phyloP scores from a whole-genome alignment of 2,113 vertebrate species.

The Holacanthus passer region DNA sequence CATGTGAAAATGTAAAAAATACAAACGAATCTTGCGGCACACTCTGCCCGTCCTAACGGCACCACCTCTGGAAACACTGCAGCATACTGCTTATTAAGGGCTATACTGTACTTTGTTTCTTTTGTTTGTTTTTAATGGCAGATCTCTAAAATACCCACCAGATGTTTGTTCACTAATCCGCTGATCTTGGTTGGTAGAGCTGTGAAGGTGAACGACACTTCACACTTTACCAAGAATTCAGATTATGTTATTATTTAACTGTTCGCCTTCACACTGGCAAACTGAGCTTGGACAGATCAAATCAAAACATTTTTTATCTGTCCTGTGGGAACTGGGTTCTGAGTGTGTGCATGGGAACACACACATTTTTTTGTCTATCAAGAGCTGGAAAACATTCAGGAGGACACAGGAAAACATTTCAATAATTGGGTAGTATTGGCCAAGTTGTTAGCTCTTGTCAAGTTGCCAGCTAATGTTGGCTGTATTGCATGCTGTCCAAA shows the following conservation, averaged over 20 bases:
- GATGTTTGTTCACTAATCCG: slow-evolving; percentile 69
- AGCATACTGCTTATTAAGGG: neutral
- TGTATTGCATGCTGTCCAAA: neutral
- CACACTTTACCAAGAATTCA: slow-evolving; percentile 56
- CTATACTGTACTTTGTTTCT: neutral
- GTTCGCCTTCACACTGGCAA: slow-evolving; percentile 40
- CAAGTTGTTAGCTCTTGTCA: slow-evolving; percentile 22
- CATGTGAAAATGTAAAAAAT: neutral
- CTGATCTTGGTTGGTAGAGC: slow-evolving; percentile 32
- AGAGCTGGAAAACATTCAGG: slow-evolving; percentile 21
- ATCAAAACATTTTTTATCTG: neutral
- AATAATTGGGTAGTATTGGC: slow-evolving; percentile 14
- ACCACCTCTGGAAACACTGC: neutral
- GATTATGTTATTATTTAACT: slow-evolving; percentile 60
- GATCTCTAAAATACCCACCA: slow-evolving; percentile 54
- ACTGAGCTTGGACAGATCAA: slow-evolving; percentile 25
- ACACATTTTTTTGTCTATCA: slow-evolving; percentile 3
- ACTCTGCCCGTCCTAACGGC: neutral
- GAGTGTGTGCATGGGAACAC: neutral
- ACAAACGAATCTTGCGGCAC: neutral
- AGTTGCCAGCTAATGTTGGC: slow-evolving; percentile 25
- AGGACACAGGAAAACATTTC: slow-evolving; percentile 15
- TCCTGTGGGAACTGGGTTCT: slow-evolving; percentile 27
- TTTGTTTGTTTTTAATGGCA: slow-evolving; percentile 29
- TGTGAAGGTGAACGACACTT: slow-evolving; percentile 39